Base-by-base conservation (phyloP, 2,113 vertebrate genomes). In the Geococcyx californianus region DNA sequence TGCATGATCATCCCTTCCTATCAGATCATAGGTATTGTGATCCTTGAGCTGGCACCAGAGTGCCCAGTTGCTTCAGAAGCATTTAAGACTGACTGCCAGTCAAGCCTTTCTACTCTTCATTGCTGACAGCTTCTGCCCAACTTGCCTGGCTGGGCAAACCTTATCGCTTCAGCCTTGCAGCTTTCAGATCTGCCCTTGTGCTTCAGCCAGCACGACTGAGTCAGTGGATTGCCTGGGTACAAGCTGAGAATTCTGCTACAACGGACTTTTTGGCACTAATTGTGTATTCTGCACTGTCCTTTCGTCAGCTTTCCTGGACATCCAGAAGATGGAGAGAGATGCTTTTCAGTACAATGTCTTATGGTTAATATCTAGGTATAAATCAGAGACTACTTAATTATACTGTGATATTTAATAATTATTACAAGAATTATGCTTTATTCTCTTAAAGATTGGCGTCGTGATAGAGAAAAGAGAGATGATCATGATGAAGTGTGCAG, bases 401-500 rank as follows among this genome's bases (percentile, higher is more conserved):
- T 80, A 33, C 59, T 51, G 15, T 89, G 44, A 6, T 66, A 58
- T 16, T 49, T 54, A 45, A 42, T 52, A 58, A 56, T n/a, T 34
- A 77, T 44, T 94, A 23, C 58, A 52, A 78, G 6, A 16, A 1
- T 80, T 84, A 1, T 45, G 55, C 29, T 74, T 66, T 85, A 90
- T 87, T 80, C 95, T 96, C 86, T 21, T 70, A 13, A 96, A 99
- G 99, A 95, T 79, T 99, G 99, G 99, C 98, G 98, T 47, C 95
- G 94, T 69, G 98, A 98, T 4, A 97, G 98, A 91, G 99, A 99
- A 13, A 98, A 97, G 74, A 97, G 98, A 59, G 99, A 99, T 20
- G 98, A 99, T 51, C 97, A 97, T 0, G 98, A 99, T 29, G 99
- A 99, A 55, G 89, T 98, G 17, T 91, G 97, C 91, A 98, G 98